phyloP scores from a whole-genome alignment of 2,797 vertebrate species.

The Balearica regulorum region DNA sequence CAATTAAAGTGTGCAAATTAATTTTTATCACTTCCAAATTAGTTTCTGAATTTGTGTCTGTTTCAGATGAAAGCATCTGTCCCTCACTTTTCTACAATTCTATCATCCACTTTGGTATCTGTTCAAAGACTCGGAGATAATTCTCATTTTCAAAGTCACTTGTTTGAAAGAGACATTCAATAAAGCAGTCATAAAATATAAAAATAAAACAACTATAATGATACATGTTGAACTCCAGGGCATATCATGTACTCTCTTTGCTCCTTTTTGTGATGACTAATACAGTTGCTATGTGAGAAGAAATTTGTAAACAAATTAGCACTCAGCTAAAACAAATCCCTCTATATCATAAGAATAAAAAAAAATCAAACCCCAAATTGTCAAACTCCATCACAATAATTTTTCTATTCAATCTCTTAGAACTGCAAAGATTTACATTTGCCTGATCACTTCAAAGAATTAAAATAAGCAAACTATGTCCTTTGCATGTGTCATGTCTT shows the following conservation, averaged over 20 bases:
- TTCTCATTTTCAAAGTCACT: constrained; percentile 34
- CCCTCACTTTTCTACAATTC: constrained; percentile 61
- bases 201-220: constrained; percentile 13
- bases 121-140: constrained; percentile 50
- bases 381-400: background rate
- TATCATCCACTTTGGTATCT: constrained; percentile 56
- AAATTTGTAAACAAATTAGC: constrained; percentile 37
- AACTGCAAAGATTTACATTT: constrained; percentile 1
- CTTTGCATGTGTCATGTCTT: background rate
- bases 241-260: background rate
- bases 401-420: background rate
- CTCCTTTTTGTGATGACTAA: constrained; percentile 30
- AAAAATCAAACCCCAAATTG: background rate
- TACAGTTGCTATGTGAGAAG: background rate
- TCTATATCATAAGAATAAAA: background rate
- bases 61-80: constrained; percentile 74
- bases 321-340: background rate
- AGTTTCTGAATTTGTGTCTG: constrained; percentile 78
- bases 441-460: background rate
- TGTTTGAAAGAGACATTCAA: constrained; percentile 46
- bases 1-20: constrained; percentile 90
- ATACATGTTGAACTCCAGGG: constrained; percentile 16
- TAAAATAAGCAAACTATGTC: background rate
- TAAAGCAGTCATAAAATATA: constrained; percentile 26
- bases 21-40: constrained; percentile 84